phyloP scores from a whole-genome alignment of 2,888 invertebrate genomes.

The Caenorhabditis sp. region DNA sequence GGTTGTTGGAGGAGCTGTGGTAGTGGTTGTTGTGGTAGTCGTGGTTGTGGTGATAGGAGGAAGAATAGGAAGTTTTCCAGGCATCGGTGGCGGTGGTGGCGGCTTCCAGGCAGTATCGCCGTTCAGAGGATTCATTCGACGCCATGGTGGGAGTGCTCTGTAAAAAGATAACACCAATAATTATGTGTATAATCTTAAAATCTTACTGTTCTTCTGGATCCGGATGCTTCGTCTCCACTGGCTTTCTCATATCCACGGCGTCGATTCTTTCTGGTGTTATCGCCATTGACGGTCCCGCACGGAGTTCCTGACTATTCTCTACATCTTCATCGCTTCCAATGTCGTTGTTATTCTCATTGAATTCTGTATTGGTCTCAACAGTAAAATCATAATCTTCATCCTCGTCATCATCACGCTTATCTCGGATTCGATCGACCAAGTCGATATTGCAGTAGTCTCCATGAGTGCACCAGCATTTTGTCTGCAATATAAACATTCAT shows the following conservation, averaged over 20 bases:
- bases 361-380: slow-evolving; percentile 37
- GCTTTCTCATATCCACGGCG: slow-evolving; percentile 46
- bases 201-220: slow-evolving; percentile 27
- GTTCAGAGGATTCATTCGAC: slow-evolving; percentile 33
- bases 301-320: neutral
- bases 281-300: neutral
- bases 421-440: slow-evolving; percentile 38
- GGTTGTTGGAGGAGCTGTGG: slow-evolving; percentile 34
- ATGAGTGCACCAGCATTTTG: slow-evolving; percentile 50
- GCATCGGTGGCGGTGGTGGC: slow-evolving; percentile 51
- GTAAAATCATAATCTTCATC: slow-evolving; percentile 22
- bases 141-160: slow-evolving; percentile 48
- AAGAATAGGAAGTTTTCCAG: slow-evolving; percentile 9
- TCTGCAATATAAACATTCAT: slow-evolving; percentile 16
- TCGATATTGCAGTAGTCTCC: slow-evolving; percentile 53
- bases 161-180: no score
- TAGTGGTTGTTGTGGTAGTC: slow-evolving; percentile 33
- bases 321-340: slow-evolving; percentile 1
- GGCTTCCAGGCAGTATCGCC: slow-evolving; percentile 14
- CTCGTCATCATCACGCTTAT: neutral
- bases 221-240: slow-evolving; percentile 3
- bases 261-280: neutral
- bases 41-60: slow-evolving; percentile 23
- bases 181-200: neutral
- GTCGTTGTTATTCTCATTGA: slow-evolving; percentile 27